Percentiles rank a stretch among this genome's conserved stretches.
Evolutionary conservation across 2,113 vertebrate species (phyloP).

Genomic region (Corythaeola cristata): DNA sequence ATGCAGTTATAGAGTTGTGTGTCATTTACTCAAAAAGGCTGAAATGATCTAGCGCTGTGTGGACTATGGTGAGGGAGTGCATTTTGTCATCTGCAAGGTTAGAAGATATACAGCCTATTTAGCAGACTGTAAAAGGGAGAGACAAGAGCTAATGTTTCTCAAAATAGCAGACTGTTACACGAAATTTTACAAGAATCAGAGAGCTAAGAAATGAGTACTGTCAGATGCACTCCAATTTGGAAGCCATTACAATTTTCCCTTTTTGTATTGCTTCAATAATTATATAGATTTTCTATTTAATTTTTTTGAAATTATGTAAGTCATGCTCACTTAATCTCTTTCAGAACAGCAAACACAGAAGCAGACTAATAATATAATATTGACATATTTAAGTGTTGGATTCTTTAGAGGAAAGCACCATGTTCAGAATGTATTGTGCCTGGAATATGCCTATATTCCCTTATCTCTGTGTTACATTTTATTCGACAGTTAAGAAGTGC

Average conservation of each 20-base stretch:
- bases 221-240: background rate
- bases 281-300: background rate
- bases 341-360: slow-evolving; percentile 1
- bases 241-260: background rate
- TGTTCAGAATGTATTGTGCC: background rate
- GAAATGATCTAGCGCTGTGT: slow-evolving; percentile 59
- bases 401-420: background rate
- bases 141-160: slow-evolving; percentile 34
- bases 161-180: background rate
- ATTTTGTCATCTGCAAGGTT: slow-evolving; percentile 69
- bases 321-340: background rate
- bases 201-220: slow-evolving; percentile 2
- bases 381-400: slow-evolving; percentile 4
- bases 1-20: slow-evolving; percentile 42
- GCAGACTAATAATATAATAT: slow-evolving; percentile 2
- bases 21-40: slow-evolving; percentile 46
- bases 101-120: slow-evolving; percentile 49
- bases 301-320: background rate
- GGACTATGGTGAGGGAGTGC: slow-evolving; percentile 25
- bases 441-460: background rate
- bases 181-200: background rate
- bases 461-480: background rate
- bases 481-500: background rate
- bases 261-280: slow-evolving; percentile 7
- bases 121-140: slow-evolving; percentile 29